phyloP scores from a whole-genome alignment of 2,888 invertebrate genomes.

The Hoplodrina blanda region DNA sequence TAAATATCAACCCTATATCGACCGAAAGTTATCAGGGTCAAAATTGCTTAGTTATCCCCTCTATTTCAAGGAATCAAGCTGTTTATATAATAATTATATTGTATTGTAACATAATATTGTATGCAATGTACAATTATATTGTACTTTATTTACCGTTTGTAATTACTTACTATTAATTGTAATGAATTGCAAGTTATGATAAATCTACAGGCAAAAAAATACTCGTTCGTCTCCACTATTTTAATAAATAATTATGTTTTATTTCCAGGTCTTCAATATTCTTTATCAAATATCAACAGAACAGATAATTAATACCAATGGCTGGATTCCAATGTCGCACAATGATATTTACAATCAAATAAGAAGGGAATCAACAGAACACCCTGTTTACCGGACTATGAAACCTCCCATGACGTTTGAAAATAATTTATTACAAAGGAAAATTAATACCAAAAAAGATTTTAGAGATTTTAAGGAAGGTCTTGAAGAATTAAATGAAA shows the following conservation, averaged over 20 bases:
- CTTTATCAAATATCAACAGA: slow-evolving; percentile 25
- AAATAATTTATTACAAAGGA: slow-evolving; percentile 11
- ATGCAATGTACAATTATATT: too few species aligned
- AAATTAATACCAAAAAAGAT: slow-evolving; percentile 1
- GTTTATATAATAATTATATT: too few species aligned
- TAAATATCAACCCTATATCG: too few species aligned
- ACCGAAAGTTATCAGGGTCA: too few species aligned
- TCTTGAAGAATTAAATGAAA: background rate
- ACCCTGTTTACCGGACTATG: slow-evolving; percentile 12
- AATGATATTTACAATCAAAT: slow-evolving; percentile 58
- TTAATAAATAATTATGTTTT: background rate
- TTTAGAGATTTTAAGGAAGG: slow-evolving; percentile 5
- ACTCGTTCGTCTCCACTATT: too few species aligned
- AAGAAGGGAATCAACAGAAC: slow-evolving; percentile 29
- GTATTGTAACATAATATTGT: too few species aligned
- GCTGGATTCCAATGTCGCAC: slow-evolving; percentile 67
- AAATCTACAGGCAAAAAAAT: too few species aligned
- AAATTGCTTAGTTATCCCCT: too few species aligned
- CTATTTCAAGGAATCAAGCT: too few species aligned
- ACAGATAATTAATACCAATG: slow-evolving; percentile 44
- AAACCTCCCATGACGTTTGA: slow-evolving; percentile 3
- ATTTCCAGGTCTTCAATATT: slow-evolving; percentile 38
- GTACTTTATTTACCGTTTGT: too few species aligned
- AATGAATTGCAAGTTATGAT: too few species aligned
- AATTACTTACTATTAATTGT: too few species aligned